Base-by-base conservation (phyloP, 2,797 vertebrate species). In the Alosa sapidissima region DNA sequence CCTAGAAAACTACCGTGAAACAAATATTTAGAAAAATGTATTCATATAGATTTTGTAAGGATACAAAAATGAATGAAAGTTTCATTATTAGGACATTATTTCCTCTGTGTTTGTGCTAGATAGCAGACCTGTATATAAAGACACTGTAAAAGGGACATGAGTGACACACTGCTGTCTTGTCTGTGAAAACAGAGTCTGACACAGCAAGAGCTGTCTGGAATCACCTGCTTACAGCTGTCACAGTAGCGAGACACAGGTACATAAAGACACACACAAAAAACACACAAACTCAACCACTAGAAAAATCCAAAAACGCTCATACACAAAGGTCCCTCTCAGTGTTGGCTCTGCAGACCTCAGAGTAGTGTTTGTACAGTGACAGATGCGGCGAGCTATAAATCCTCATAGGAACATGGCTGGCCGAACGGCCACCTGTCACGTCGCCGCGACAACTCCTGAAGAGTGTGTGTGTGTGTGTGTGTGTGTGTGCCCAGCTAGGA, bases 361-460 rank as follows among this genome's bases (percentile, higher is more conserved):
- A 84, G 84, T 85, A 86, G 89, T 91, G 88, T 93, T 92, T 91
- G 91, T 88, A 85, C 72, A 91, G 91, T 91, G 90, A 91, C 89
- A 91, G 91, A 91, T 84, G 89, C 92, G 87, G 88, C 84, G 65
- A 87, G 89, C 87, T 0, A 58, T 94, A 92, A 93, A 93, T 90
- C 91, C 85, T 47, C 90, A 89, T 87, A 58, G 33, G 87, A 87
- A 75, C 87, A 91, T 91, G 36, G 68, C 68, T 33, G 14, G 33
- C 9, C 62, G 11, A 5, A 47, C 16, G 41, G 90, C 91, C 91
- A 93, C 93, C 92, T 91, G 92, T 90, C 75, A 81, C 87, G 85
- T 60, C 83, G 85, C 2, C 78, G 54, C 86, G 81, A 88, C 82
- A 83, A 83, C 87, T 87, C 83, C 88, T 88, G 88, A 90, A 84